Evolutionary conservation across 2,888 invertebrate genomes (phyloP).

Genomic region (Apantesis nais): DNA sequence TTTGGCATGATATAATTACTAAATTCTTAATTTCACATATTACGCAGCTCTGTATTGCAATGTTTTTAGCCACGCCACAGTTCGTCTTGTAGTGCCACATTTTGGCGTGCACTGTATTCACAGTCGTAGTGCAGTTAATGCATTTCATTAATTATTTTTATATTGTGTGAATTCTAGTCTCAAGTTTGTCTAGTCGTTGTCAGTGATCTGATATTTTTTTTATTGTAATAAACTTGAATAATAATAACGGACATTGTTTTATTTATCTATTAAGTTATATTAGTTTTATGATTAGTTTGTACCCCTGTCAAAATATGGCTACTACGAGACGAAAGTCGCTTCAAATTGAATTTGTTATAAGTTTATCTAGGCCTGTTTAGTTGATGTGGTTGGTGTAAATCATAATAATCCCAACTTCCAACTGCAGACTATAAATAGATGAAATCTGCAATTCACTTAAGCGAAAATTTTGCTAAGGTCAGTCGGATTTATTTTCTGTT

Average conservation of each 20-base stretch:
- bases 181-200: conserved; percentile 65
- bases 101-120: conserved; percentile 69
- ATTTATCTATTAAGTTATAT: conserved; percentile 61
- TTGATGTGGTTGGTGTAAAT: conserved; percentile 31
- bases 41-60: conserved; percentile 75
- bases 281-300: conserved; percentile 41
- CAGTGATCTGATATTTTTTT: conserved; percentile 59
- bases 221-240: conserved; percentile 73
- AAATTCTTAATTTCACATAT: conserved; percentile 80
- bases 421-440: conserved; percentile 33
- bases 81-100: conserved; percentile 83
- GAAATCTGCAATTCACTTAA: conserved; percentile 38
- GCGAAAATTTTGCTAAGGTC: conserved; percentile 53
- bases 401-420: conserved; percentile 45
- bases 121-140: conserved; percentile 54
- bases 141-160: conserved; percentile 56
- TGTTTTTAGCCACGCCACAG: conserved; percentile 71
- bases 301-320: conserved; percentile 59
- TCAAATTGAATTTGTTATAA: conserved; percentile 63
- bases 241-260: conserved; percentile 73
- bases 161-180: conserved; percentile 79
- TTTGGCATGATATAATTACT: conserved; percentile 84
- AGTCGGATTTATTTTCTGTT: conserved; percentile 46
- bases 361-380: conserved; percentile 69
- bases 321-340: conserved; percentile 83